These are phyloP conservation scores for Melipona quadrifasciata DNA, from an alignment of 1,140 invertebrate species.

Conservation along the genomic window DNA sequence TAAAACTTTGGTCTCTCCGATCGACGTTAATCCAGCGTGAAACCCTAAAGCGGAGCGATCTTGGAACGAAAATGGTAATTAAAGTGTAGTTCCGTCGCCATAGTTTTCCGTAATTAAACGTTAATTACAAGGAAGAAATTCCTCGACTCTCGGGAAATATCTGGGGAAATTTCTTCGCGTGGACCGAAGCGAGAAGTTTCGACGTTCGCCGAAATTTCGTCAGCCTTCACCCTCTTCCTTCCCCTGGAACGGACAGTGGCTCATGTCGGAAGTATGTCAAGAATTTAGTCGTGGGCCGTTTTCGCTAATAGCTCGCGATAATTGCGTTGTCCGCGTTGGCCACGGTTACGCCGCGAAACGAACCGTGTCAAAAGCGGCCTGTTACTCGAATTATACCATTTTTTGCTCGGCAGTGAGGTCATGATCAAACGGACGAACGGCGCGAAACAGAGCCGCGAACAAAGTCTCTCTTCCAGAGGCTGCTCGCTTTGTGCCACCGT, in stretches of 20 bases:
- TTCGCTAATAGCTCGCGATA: conserved; percentile 65
- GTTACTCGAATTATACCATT: conserved; percentile 60
- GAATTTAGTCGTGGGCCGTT: conserved; percentile 63
- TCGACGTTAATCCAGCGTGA: neutral
- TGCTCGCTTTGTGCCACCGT: neutral
- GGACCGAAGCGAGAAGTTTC: neutral
- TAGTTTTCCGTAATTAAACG: neutral
- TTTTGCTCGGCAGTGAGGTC: conserved; percentile 30
- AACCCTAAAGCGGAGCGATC: no score
- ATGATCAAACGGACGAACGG: conserved; percentile 35
- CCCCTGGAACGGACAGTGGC: neutral
- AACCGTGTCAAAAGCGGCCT: conserved; percentile 62
- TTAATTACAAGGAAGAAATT: neutral
- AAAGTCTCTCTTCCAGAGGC: neutral
- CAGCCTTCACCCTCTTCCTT: conserved; percentile 6
- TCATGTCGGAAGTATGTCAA: conserved; percentile 60
- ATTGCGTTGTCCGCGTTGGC: conserved; percentile 61
- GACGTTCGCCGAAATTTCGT: neutral
- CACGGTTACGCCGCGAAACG: conserved; percentile 53
- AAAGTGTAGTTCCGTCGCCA: neutral
- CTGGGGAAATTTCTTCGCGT: neutral
- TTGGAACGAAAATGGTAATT: neutral
- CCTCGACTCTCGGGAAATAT: no score
- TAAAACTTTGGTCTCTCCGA: no score
- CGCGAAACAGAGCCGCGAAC: neutral